Evolutionary conservation across 2,888 invertebrate species (phyloP), one percentile per base, ranked within the genome.

Genomic region (Choreutis nemorana): DNA sequence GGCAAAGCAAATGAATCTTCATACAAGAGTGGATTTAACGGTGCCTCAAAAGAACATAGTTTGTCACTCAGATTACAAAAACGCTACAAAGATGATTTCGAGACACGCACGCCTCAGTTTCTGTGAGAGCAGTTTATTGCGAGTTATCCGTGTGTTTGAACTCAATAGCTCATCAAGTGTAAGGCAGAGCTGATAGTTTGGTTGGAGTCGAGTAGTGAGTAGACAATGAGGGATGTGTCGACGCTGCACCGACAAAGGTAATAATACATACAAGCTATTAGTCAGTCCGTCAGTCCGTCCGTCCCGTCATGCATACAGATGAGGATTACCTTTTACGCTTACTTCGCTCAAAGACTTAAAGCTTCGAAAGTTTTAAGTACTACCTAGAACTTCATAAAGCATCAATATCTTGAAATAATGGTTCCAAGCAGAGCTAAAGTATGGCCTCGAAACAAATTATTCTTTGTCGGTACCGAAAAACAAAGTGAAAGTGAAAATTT

Each of bases 181-280:
- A n/a, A n/a, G n/a, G n/a, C n/a, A n/a, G n/a, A n/a, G n/a, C n/a
- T n/a, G n/a, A n/a, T n/a, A n/a, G n/a, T n/a, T n/a, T n/a, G n/a
- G n/a, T n/a, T 9, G 23, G 23, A 23, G 9, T 50, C 40, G 51
- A 50, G 54, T 58, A 57, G 56, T 52, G 47, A 46, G 45, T 45
- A 27, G 48, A 61, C 58, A 61, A 59, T 51, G 50, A 44, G 46
- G 50, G 53, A 55, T 56, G 48, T 48, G 56, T 57, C 52, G 51
- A 50, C 53, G 50, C 44, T 34, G 41, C 40, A 48, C 63, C 66
- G 65, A 68, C 70, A 71, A 71, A 66, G 63, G 50, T n/a, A 42
- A 32, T 46, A 45, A 41, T 44, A 40, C 56, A 60, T 50, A 53
- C 8, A 47, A 45, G 51, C 61, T 57, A 66, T 70, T 67, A 64